Evolutionary conservation across 1,140 invertebrate genomes (phyloP).

Genomic region (Drosophila orosa): DNA sequence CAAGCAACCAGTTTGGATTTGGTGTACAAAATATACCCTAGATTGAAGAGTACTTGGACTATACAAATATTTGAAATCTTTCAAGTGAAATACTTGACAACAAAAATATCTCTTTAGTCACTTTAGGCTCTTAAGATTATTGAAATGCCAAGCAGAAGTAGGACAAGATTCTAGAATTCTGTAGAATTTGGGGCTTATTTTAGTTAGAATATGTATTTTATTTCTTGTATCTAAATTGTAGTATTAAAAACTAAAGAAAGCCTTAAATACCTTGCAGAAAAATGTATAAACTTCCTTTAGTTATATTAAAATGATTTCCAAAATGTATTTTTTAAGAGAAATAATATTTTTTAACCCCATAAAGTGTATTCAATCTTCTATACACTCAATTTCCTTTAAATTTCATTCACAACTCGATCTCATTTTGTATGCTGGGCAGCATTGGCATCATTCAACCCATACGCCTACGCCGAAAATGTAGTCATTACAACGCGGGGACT

Average conservation of each 20-base stretch:
- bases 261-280: neutral
- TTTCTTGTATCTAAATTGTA: too few relatives aligned
- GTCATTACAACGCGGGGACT: conserved; percentile 62
- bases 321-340: too few relatives aligned
- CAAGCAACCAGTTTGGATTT: conserved; percentile 74
- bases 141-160: neutral
- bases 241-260: neutral
- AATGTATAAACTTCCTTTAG: neutral
- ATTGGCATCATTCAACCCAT: conserved; percentile 33
- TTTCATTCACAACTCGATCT: conserved; percentile 74
- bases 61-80: neutral
- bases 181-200: neutral
- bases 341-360: fast-evolving
- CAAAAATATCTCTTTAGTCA: neutral
- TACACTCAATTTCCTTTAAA: conserved; percentile 10
- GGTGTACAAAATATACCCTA: conserved; percentile 21
- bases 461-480: conserved; percentile 71
- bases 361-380: conserved; percentile 13
- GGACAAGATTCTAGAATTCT: neutral
- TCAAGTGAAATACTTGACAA: neutral
- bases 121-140: neutral
- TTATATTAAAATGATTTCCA: neutral
- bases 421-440: conserved; percentile 75
- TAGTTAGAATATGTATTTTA: too few relatives aligned
- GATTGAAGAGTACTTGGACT: neutral